These are phyloP conservation scores for Nasonia giraulti DNA, from an alignment of 1,140 invertebrate genomes.

Conservation along the genomic window DNA sequence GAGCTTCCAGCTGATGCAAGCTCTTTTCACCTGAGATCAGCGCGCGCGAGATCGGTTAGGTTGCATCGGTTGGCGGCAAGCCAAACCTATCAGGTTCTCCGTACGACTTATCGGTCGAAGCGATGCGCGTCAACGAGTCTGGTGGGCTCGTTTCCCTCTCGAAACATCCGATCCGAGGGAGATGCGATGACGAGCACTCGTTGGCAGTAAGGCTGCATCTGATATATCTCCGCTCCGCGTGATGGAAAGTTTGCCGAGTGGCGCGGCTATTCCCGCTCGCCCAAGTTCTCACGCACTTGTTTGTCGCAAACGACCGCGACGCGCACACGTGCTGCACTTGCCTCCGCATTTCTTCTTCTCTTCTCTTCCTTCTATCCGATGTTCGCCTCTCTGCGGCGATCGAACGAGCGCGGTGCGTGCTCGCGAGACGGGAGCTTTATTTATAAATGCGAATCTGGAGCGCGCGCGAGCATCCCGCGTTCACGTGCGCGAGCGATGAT, in stretches of 20 bases:
- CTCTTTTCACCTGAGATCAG: background rate
- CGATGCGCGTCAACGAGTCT: too few relatives aligned
- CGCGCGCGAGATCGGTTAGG: background rate
- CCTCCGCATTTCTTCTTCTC: background rate
- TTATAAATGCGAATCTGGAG: constrained; percentile 46
- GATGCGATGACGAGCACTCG: too few relatives aligned
- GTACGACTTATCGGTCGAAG: too few relatives aligned
- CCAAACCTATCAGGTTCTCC: too few relatives aligned
- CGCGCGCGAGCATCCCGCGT: constrained; percentile 53
- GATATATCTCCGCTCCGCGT: background rate
- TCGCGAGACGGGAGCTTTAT: background rate
- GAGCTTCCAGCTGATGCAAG: background rate
- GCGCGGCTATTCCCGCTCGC: too few relatives aligned
- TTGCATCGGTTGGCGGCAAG: too few relatives aligned
- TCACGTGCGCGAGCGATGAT: constrained; percentile 52
- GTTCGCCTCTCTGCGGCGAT: too few relatives aligned
- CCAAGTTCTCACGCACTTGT: background rate
- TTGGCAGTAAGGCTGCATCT: background rate
- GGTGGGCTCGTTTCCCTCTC: background rate
- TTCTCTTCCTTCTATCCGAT: background rate
- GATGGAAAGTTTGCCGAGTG: background rate
- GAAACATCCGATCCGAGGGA: background rate
- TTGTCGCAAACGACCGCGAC: background rate
- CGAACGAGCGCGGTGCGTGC: background rate
- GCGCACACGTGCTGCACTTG: too few relatives aligned